A percentile compares a stretch with the other conserved stretches of the same genome.
These are phyloP conservation scores for Drosophila anomalata DNA, from an alignment of 2,888 invertebrate genomes.

Conservation along the genomic window DNA sequence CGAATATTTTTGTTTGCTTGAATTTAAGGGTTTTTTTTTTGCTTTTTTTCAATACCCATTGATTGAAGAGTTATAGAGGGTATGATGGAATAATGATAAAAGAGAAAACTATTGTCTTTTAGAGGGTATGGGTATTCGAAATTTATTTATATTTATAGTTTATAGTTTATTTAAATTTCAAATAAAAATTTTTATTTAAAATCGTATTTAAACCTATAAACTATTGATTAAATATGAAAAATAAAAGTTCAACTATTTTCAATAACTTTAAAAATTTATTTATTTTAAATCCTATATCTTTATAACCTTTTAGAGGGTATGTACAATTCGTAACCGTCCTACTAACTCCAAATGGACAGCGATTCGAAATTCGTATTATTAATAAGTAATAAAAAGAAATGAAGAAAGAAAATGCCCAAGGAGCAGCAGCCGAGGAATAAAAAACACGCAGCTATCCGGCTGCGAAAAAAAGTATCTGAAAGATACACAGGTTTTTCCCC, in stretches of 20 bases:
- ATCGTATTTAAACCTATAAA: too few species aligned
- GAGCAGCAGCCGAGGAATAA: slow-evolving; percentile 8
- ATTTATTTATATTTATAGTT: too few species aligned
- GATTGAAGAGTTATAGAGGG: background rate
- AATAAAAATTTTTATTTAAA: too few species aligned
- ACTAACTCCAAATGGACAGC: slow-evolving; percentile 21
- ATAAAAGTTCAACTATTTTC: too few species aligned
- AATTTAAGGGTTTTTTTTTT: background rate
- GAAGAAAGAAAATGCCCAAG: slow-evolving; percentile 30
- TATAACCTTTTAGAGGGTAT: background rate
- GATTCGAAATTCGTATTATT: slow-evolving; percentile 48
- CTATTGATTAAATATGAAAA: too few species aligned
- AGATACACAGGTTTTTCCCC: slow-evolving; percentile 41
- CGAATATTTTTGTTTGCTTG: slow-evolving; percentile 18
- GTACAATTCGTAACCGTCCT: background rate
- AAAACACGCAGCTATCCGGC: slow-evolving; percentile 1
- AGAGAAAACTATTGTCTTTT: too few species aligned
- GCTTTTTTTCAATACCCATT: slow-evolving; percentile 6
- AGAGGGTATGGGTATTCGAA: too few species aligned
- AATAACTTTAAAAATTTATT: too few species aligned
- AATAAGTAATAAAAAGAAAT: slow-evolving; percentile 42
- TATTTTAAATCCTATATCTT: too few species aligned
- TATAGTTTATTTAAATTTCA: too few species aligned
- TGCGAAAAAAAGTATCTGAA: slow-evolving; percentile 14
- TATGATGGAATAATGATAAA: background rate